phyloP scores from a whole-genome alignment of 2,888 invertebrate species.

The Holacanthella duospinosa region DNA sequence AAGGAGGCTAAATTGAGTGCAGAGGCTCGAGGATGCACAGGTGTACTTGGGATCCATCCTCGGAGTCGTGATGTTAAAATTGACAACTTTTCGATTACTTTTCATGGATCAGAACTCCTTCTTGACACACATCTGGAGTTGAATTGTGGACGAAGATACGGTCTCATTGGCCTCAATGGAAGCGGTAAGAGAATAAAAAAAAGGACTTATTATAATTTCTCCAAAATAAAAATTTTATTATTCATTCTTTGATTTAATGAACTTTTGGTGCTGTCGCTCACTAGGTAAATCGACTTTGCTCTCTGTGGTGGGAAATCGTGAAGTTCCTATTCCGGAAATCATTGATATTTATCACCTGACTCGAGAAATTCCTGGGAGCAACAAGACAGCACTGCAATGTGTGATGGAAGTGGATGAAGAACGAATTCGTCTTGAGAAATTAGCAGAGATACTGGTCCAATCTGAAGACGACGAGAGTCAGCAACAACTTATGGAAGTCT shows the following conservation, averaged over 20 bases:
- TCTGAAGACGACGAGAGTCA: conserved; percentile 83
- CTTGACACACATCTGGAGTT: conserved; percentile 92
- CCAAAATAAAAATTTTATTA: conserved; percentile 6
- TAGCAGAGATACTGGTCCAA: conserved; percentile 79
- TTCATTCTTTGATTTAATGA: too few species aligned
- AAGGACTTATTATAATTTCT: not conserved
- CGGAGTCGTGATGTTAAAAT: conserved; percentile 94
- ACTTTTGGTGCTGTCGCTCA: not conserved
- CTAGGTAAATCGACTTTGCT: conserved; percentile 85
- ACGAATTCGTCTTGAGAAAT: conserved; percentile 73
- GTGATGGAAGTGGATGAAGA: conserved; percentile 99
- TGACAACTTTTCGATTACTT: conserved; percentile 90
- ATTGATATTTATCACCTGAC: conserved; percentile 96
- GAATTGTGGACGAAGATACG: conserved; percentile 94
- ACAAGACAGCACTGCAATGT: conserved; percentile 86
- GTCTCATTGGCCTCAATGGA: conserved; percentile 93
- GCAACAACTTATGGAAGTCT: conserved; percentile 93
- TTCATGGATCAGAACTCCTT: conserved; percentile 92
- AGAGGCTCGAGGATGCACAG: conserved; percentile 86
- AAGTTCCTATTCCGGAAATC: conserved; percentile 91
- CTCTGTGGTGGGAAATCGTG: conserved; percentile 78
- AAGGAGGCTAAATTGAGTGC: conserved; percentile 85
- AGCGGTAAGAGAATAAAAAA: conserved; percentile 55
- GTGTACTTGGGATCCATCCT: conserved; percentile 87
- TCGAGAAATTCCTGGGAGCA: conserved; percentile 95